A percentile compares a stretch with the other conserved stretches of the same genome.
Evolutionary conservation across 1,140 invertebrate species (phyloP).

Genomic region (Metopolophium dirhodum): DNA sequence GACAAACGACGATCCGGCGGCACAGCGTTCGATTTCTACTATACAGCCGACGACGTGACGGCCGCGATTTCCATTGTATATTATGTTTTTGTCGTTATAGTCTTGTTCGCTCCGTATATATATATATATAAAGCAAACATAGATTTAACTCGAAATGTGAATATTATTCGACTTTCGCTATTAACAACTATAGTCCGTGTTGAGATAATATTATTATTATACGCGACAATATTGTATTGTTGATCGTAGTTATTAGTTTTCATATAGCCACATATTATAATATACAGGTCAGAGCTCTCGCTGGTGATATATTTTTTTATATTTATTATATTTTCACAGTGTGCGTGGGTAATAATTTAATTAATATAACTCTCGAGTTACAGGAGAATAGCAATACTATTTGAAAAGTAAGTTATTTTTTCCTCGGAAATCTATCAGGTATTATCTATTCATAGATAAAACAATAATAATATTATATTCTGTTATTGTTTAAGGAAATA

Average conservation of each 20-base stretch:
- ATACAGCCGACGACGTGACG: neutral
- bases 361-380: no score
- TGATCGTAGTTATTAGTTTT: neutral
- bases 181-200: neutral
- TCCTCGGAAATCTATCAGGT: no score
- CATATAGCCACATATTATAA: neutral
- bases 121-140: neutral
- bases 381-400: neutral
- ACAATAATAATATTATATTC: no score
- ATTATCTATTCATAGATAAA: no score
- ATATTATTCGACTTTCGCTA: neutral
- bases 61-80: neutral
- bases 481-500: neutral
- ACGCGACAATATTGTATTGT: neutral
- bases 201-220: no score
- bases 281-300: neutral
- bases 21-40: neutral
- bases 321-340: neutral
- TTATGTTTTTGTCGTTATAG: neutral
- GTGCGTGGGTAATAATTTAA: no score
- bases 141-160: neutral
- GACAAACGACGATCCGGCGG: constrained; percentile 6
- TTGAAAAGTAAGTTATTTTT: neutral
- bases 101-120: neutral
- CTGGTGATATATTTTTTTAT: neutral